Evolutionary conservation across 2,888 invertebrate genomes (phyloP).

Genomic region (Vanessa cardui): DNA sequence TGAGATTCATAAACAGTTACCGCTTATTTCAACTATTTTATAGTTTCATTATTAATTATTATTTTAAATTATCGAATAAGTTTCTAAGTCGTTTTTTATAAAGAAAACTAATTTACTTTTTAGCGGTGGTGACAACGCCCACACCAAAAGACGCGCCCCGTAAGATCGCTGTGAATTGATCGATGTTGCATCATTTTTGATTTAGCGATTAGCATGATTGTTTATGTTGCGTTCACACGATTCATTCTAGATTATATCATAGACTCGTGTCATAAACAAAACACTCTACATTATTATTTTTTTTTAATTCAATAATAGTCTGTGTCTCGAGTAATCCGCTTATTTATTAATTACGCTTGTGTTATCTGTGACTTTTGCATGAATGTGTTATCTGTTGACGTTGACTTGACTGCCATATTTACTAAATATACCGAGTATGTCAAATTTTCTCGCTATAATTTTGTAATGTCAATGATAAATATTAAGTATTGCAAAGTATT

Average conservation of each 20-base stretch:
- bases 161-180: conserved; percentile 53
- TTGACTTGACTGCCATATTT: neutral
- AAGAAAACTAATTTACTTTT: conserved; percentile 37
- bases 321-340: neutral
- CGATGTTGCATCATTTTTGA: conserved; percentile 49
- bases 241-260: neutral
- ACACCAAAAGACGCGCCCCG: conserved; percentile 61
- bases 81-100: neutral
- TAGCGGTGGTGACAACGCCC: conserved; percentile 63
- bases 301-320: neutral
- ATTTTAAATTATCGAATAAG: neutral
- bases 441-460: no score
- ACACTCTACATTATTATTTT: neutral
- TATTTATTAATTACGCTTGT: conserved; percentile 14
- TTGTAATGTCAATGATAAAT: no score
- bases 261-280: neutral
- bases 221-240: conserved; percentile 31
- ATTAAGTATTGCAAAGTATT: no score
- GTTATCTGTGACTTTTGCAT: conserved; percentile 16
- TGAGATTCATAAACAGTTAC: no score
- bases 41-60: neutral
- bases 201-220: conserved; percentile 45
- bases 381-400: conserved; percentile 14
- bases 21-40: no score
- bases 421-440: no score